Evolutionary conservation across 2,113 vertebrate species (phyloP), one percentile per base, ranked within the genome.

Genomic region (Sinocyclocheilus grahami): DNA sequence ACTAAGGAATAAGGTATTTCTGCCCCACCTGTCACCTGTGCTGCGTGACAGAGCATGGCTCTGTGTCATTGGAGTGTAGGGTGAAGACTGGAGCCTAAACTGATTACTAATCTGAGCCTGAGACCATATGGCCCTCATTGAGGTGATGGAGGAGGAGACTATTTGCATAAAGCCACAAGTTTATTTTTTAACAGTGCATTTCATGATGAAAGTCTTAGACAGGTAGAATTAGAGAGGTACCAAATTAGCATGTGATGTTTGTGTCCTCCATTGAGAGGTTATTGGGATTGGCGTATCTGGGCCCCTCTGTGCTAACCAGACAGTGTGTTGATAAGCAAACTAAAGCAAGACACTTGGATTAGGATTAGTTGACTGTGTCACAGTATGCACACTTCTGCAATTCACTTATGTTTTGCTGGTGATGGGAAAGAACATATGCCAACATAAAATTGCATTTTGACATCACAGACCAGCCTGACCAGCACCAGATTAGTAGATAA

Each of bases 101-200:
- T 81, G 46, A 87, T 87, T 87, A 82, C 22, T 67, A 58, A 76
- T 5, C 83, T 82, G 78, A 85, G 51, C 67, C 81, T 37, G 48
- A 55, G 27, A 33, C 46, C 69, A 87, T 87, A 85, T 85, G 77
- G 86, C 30, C n/a, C n/a, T 63, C 2, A 20, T 12, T 58, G 46
- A 81, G 39, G 63, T 30, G 13, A 63, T 74, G 37, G 39, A 30
- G 9, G 60, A 48, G 60, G 62, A 48, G 27, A 27, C 46, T 72
- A 82, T 33, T 71, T 46, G 11, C 48, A 72, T 71, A 37, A 4
- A 53, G 63, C 39, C 80, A 30, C 46, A 53, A 16, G 67, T 6
- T 65, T 37, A 27, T 24, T 74, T 78, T 33, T 69, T 71, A 12
- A 51, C 1, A 33, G 5, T n/a, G n/a, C 24, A 42, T 7, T 48